Conservation (phyloP, 1,140 invertebrate species). For the Leptinotarsa lineolata region DNA sequence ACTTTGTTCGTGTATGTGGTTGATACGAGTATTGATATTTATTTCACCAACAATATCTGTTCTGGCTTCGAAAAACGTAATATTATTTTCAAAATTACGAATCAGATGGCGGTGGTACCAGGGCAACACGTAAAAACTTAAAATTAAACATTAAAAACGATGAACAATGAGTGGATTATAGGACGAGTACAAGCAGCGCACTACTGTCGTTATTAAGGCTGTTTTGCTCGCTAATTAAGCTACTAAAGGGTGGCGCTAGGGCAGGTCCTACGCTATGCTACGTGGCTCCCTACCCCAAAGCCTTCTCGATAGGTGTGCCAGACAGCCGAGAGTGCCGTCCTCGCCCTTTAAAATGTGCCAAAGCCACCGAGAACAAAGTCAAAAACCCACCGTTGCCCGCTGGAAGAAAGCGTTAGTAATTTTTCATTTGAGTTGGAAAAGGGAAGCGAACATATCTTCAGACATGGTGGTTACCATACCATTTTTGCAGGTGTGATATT, state of each 20-base stretch:
- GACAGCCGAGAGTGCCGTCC: slow-evolving; percentile 63
- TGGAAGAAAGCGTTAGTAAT: slow-evolving; percentile 29
- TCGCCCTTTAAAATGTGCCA: slow-evolving; percentile 56
- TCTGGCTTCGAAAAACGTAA: no score
- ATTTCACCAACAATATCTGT: no score
- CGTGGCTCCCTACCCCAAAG: slow-evolving; percentile 29
- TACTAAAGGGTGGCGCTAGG: slow-evolving; percentile 21
- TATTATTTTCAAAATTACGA: neutral
- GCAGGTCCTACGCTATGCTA: slow-evolving; percentile 28
- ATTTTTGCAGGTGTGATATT: no score
- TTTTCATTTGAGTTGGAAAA: neutral
- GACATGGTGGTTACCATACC: no score
- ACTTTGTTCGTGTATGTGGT: no score
- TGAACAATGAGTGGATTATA: slow-evolving; percentile 26
- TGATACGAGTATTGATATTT: no score
- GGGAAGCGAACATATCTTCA: neutral
- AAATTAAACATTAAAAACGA: slow-evolving; percentile 25
- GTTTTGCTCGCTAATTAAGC: slow-evolving; percentile 6
- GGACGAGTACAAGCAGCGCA: slow-evolving; percentile 28
- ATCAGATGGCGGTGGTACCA: slow-evolving; percentile 4
- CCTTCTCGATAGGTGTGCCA: slow-evolving; percentile 58
- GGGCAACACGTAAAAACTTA: slow-evolving; percentile 20
- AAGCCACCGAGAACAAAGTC: slow-evolving; percentile 54
- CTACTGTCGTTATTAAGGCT: neutral
- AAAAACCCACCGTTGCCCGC: slow-evolving; percentile 51